phyloP scores from a whole-genome alignment of 1,140 invertebrate species.

The Pseudomyrmex dendroicus region DNA sequence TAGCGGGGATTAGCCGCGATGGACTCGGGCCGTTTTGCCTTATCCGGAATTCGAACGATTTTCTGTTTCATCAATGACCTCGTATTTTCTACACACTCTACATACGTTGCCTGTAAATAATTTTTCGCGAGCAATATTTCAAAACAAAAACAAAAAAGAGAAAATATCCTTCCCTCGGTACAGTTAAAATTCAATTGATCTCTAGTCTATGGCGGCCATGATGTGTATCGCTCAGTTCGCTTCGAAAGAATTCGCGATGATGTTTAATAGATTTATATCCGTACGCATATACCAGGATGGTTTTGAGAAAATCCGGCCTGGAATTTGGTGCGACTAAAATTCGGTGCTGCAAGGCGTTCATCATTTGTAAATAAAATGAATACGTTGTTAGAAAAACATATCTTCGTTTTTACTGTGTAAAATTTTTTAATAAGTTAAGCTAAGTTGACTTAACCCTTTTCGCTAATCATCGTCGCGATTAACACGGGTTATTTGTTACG shows the following conservation, averaged over 20 bases:
- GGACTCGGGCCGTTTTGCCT: constrained; percentile 24
- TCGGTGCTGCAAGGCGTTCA: constrained; percentile 46
- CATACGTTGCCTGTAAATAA: constrained; percentile 40
- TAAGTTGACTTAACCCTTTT: constrained; percentile 49
- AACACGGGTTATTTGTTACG: constrained; percentile 45
- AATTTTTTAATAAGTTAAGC: constrained; percentile 40
- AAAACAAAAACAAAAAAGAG: neutral
- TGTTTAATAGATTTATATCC: neutral
- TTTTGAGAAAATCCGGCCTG: neutral
- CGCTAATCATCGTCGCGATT: constrained; percentile 37
- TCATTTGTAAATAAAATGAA: constrained; percentile 44
- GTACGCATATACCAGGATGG: neutral
- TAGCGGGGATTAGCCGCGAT: constrained; percentile 4
- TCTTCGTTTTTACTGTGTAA: constrained; percentile 36
- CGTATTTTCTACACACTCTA: constrained; percentile 14
- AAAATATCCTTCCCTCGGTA: constrained; percentile 18
- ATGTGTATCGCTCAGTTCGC: constrained; percentile 32
- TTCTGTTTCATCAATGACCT: constrained; percentile 24
- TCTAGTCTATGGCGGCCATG: constrained; percentile 51
- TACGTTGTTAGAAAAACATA: constrained; percentile 37
- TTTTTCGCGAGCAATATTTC: neutral
- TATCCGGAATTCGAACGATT: constrained; percentile 48
- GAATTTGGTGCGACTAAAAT: constrained; percentile 32
- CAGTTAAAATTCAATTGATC: constrained; percentile 42
- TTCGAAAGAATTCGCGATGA: constrained; percentile 24